phyloP scores from a whole-genome alignment of 2,797 vertebrate genomes.

The Vespertilio murinus region DNA sequence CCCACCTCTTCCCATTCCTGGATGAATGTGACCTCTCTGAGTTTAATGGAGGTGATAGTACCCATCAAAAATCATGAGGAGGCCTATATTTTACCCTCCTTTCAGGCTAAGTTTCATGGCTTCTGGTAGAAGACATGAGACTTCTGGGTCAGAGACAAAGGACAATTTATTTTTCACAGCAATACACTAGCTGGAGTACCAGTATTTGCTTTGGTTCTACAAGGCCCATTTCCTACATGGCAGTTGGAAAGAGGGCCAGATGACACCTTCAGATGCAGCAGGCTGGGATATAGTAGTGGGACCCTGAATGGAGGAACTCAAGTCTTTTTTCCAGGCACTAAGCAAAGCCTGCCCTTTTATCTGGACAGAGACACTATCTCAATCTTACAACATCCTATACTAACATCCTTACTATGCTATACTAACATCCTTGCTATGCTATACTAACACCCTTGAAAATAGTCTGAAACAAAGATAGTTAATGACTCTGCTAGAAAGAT shows the following conservation, averaged over 20 bases:
- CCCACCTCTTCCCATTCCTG: neutral
- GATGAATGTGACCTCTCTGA: neutral
- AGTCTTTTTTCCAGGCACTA: neutral
- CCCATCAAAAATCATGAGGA: neutral
- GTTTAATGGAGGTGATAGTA: neutral
- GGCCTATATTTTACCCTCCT: no score
- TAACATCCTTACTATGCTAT: no score
- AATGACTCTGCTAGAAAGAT: neutral
- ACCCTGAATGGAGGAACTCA: rapidly evolving
- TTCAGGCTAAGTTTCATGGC: no score
- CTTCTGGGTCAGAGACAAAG: neutral
- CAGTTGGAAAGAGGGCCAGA: neutral
- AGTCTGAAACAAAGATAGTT: neutral
- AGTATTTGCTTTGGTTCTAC: neutral
- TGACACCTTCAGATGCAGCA: neutral
- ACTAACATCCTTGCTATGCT: no score
- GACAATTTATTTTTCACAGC: neutral
- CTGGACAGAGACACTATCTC: neutral
- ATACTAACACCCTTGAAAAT: neutral
- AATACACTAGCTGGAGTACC: neutral
- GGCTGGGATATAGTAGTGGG: no score
- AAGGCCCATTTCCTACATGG: neutral
- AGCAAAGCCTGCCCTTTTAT: neutral
- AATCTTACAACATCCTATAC: neutral
- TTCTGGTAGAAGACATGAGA: neutral